Percentiles rank a stretch among this genome's conserved stretches.
Evolutionary conservation across 1,140 invertebrate species (phyloP).

Genomic region (Zophobas atratus): DNA sequence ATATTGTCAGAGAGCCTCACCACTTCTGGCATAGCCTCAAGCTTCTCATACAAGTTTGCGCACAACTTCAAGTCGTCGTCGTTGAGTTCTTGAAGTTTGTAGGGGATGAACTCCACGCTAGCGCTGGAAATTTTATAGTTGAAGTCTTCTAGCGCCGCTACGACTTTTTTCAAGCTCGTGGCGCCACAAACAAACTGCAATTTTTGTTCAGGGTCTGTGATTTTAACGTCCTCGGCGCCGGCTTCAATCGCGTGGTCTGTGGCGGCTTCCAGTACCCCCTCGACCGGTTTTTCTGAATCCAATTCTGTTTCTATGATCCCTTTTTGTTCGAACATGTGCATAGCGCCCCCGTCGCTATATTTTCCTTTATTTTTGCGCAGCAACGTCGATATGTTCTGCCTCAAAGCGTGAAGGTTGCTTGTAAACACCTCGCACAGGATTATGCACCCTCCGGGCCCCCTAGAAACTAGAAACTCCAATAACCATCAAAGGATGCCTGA

Average conservation of each 20-base stretch:
- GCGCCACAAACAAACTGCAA: conserved; percentile 69
- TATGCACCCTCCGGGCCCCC: conserved; percentile 68
- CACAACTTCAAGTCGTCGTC: conserved; percentile 67
- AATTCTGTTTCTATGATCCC: conserved; percentile 70
- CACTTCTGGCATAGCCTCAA: conserved; percentile 69
- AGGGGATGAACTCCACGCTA: conserved; percentile 70
- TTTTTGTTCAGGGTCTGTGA: conserved; percentile 65
- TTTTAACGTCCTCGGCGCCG: conserved; percentile 76
- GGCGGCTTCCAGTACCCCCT: conserved; percentile 70
- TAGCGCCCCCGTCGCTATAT: conserved; percentile 60
- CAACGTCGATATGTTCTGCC: conserved; percentile 66
- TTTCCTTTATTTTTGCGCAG: conserved; percentile 68
- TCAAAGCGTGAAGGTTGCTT: conserved; percentile 64
- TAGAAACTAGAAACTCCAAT: conserved; percentile 57
- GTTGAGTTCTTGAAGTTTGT: conserved; percentile 63
- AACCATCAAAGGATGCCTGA: conserved; percentile 40
- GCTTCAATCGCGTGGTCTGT: conserved; percentile 76
- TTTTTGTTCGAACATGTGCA: conserved; percentile 71
- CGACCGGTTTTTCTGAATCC: conserved; percentile 46
- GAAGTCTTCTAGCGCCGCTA: conserved; percentile 65
- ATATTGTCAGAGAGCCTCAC: conserved; percentile 72
- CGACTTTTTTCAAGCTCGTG: conserved; percentile 62
- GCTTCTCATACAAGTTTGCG: conserved; percentile 66
- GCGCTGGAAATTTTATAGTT: conserved; percentile 69
- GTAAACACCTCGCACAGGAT: conserved; percentile 68